Conservation (phyloP, 2,888 invertebrate genomes). For the Drosophila crucigera region DNA sequence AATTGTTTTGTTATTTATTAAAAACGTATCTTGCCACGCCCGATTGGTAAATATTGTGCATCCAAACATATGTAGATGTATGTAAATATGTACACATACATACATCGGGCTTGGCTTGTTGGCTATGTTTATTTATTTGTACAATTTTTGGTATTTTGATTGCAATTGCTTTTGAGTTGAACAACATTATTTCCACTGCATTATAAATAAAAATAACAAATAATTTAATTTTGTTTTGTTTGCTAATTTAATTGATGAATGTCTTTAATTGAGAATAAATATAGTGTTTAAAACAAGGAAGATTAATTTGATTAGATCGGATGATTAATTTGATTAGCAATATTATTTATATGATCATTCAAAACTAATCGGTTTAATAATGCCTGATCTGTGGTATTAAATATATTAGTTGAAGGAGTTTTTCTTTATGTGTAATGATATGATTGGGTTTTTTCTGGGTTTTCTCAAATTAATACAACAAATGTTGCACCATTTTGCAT, state of each 20-base stretch:
- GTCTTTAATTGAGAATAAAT: not conserved
- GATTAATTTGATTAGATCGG: too few species aligned
- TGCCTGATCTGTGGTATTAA: not conserved
- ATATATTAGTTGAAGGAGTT: not conserved
- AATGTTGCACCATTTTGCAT: too few species aligned
- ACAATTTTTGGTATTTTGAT: constrained; percentile 7
- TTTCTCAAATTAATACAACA: too few species aligned
- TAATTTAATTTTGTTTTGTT: not conserved
- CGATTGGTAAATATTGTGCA: constrained; percentile 18
- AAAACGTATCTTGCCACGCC: constrained; percentile 22
- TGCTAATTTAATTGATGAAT: not conserved
- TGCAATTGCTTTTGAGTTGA: constrained; percentile 20
- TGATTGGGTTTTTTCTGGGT: too few species aligned
- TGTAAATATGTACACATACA: constrained; percentile 1
- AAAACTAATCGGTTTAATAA: not conserved
- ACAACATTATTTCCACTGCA: constrained; percentile 9
- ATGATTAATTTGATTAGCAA: not conserved
- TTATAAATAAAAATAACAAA: not conserved
- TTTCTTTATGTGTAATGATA: not conserved
- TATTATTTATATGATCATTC: not conserved
- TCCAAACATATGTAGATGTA: not conserved
- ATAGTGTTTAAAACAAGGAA: not conserved
- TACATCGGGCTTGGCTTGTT: constrained; percentile 9
- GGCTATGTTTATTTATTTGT: constrained; percentile 16
- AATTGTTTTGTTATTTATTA: constrained; percentile 46